Conservation (phyloP, 2,888 invertebrate species). For the Acleris literana region DNA sequence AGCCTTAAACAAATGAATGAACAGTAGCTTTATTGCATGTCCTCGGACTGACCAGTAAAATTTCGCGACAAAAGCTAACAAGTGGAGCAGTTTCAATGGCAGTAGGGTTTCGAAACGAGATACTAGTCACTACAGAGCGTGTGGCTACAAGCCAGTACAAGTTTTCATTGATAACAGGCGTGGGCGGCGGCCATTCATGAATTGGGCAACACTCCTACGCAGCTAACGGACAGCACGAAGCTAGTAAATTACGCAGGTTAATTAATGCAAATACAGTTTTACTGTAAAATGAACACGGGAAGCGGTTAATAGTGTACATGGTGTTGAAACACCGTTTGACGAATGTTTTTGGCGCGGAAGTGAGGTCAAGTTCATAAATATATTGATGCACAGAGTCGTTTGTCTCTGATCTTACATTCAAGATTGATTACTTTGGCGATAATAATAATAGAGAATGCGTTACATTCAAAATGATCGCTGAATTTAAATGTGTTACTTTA, state of each 20-base stretch:
- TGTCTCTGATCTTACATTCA: too few relatives aligned
- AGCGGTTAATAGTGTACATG: slow-evolving; percentile 47
- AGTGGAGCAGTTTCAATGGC: slow-evolving; percentile 64
- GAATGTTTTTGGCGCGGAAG: neutral
- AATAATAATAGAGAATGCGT: too few relatives aligned
- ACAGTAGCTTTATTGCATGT: slow-evolving; percentile 22
- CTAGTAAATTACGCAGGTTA: slow-evolving; percentile 70
- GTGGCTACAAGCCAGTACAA: slow-evolving; percentile 48
- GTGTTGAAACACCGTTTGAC: slow-evolving; percentile 6
- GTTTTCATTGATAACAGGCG: slow-evolving; percentile 73
- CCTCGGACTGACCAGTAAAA: slow-evolving; percentile 5
- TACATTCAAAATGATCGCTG: too few relatives aligned
- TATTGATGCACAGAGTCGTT: neutral
- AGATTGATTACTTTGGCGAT: too few relatives aligned
- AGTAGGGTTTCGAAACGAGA: slow-evolving; percentile 56
- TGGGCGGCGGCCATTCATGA: slow-evolving; percentile 79
- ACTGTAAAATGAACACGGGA: slow-evolving; percentile 61
- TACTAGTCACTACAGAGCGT: slow-evolving; percentile 9
- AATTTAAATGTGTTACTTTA: too few relatives aligned
- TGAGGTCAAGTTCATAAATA: neutral
- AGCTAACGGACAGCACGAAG: slow-evolving; percentile 60
- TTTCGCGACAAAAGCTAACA: slow-evolving; percentile 37
- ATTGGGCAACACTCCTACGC: slow-evolving; percentile 77
- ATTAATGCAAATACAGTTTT: slow-evolving; percentile 71
- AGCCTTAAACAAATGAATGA: slow-evolving; percentile 15